Evolutionary conservation across 2,797 vertebrate genomes (phyloP), one percentile per base, ranked within the genome.

Genomic region (Anas georgica): DNA sequence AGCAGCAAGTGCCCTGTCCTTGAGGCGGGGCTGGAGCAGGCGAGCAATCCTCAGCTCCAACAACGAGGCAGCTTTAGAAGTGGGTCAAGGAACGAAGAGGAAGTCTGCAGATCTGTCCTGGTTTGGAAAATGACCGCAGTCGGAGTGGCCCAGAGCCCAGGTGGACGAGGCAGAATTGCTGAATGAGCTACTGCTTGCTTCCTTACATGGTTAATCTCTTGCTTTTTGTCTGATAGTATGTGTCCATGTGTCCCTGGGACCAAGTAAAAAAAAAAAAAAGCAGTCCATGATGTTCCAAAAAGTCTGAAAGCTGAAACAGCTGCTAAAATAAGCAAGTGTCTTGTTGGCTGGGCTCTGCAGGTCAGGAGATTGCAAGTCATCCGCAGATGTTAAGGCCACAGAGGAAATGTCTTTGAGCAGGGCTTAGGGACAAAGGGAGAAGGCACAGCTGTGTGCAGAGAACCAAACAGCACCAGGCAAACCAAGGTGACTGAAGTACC

Each of bases 321-420:
- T 96, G 93, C 94, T 96, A 94, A 95, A 97, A 96, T 93, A 96
- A 94, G 94, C 90, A 83, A 95, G 88, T 92, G 83, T 76, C 79
- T 87, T 69, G 79, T 92, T 95, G 94, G 92, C 93, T 46, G 64
- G 41, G 62, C 66, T 83, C 63, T 94, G 76, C 92, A 75, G 87
- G 93, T 92, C 94, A 95, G 79, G 79, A 91, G 84, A 96, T 86
- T 95, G 90, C 89, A 78, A 86, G 28, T 92, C 88, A 83, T 95
- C 95, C 95, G 52, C 96, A 97, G 96, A 97, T 97, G 96, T 96
- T 91, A 83, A 78, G 88, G 91, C 87, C 94, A 85, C 83, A 95
- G 78, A 92, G 93, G 94, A 96, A 96, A 93, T 90, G 66, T 83
- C 96, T 96, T 60, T 66, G 91, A 84, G 78, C 6, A 33, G 86